Evolutionary conservation across 2,797 vertebrate genomes (phyloP), one percentile per base, ranked within the genome.

Genomic region (Heteromormyrus szaboi): DNA sequence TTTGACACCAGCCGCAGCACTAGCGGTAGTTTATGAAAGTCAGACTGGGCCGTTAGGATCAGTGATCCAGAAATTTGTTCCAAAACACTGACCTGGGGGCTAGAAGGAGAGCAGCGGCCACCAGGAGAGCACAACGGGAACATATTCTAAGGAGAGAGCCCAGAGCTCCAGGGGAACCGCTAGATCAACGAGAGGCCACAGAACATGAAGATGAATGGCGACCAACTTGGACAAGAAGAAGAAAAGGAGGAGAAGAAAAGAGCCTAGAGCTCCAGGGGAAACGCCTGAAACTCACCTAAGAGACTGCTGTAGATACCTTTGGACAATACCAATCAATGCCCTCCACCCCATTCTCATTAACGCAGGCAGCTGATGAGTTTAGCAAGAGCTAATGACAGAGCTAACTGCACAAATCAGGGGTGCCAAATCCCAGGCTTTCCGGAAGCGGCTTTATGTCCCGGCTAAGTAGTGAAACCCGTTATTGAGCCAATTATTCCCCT

Each of bases 401-500:
- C 41, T 46, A 84, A 50, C 79, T n/a, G 46, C 1, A 48, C 41
- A 50, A 50, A 84, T 83, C 44, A 50, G 19, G 81, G n/a, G 46
- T 25, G 81, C 50, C 44, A 84, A 84, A 22, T 50, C 81, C 41
- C 81, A 48, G 81, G 37, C 25, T 84, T 50, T 50, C 33, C 9
- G 44, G n/a, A 22, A 50, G 44, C 4, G 3, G 19, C 46, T 50
- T 84, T 48, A 22, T 22, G 41, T n/a, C n/a, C 44, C 19, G 41
- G 79, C 44, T n/a, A 25, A 48, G 79, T n/a, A 50, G 44, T 14
- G 14, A 83, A 46, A 50, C 79, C 44, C 41, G 44, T 84, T 50
- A 84, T 50, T n/a, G n/a, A 50, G 81, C 81, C 81, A 84, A 84
- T 84, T 84, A 84, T 84, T 46, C 9, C 81, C n/a, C 41, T 84